phyloP scores from a whole-genome alignment of 1,140 invertebrate species.

The Drosophila virilis region DNA sequence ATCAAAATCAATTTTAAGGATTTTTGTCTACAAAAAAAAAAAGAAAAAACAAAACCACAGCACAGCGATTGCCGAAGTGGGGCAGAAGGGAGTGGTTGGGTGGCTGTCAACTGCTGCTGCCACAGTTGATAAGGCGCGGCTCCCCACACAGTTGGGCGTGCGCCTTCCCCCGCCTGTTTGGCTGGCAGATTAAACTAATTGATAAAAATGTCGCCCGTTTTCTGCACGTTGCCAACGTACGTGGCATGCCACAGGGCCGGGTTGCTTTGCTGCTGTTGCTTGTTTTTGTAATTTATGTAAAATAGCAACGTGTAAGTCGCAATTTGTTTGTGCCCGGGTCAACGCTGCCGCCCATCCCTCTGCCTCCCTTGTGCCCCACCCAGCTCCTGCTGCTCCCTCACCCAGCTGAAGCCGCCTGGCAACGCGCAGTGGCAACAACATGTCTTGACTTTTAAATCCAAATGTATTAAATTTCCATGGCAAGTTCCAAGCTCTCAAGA shows the following conservation, averaged over 20 bases:
- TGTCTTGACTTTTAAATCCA: conserved; percentile 83
- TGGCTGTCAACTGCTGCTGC: conserved; percentile 62
- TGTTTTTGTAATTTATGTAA: conserved; percentile 79
- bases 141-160: background rate
- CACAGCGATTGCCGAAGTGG: conserved; percentile 4
- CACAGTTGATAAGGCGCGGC: conserved; percentile 45
- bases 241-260: conserved; percentile 53
- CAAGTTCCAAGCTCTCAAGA: conserved; percentile 45
- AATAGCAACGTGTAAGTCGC: conserved; percentile 79
- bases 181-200: conserved; percentile 76
- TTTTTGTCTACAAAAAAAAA: conserved; percentile 39
- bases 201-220: conserved; percentile 75
- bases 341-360: conserved; percentile 16
- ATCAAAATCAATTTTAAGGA: conserved; percentile 81
- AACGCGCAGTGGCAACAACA: conserved; percentile 61
- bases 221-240: conserved; percentile 65
- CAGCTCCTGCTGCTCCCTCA: too few relatives aligned
- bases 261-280: conserved; percentile 37
- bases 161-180: conserved; percentile 1
- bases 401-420: conserved; percentile 44
- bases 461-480: conserved; percentile 78
- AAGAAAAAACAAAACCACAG: conserved; percentile 25
- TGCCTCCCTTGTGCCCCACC: background rate
- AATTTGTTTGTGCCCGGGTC: conserved; percentile 74
- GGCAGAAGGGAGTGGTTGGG: conserved; percentile 12